Evolutionary conservation across 2,888 invertebrate species (phyloP).

Genomic region (Drosophila leonis): DNA sequence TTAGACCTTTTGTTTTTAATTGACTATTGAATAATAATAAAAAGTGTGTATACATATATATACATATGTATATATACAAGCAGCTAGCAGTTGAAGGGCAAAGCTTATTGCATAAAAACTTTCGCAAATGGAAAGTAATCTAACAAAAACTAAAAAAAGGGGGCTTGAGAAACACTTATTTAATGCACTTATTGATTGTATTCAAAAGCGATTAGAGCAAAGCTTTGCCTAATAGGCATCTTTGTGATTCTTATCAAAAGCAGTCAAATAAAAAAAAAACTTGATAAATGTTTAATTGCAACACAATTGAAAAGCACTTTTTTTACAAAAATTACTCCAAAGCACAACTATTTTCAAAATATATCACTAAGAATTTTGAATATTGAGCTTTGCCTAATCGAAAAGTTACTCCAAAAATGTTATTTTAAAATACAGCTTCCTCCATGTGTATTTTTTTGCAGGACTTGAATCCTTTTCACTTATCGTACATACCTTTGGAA

Average conservation of each 20-base stretch:
- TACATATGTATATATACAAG: not conserved
- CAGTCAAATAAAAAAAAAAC: not conserved
- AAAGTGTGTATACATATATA: not conserved
- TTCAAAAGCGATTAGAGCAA: not conserved
- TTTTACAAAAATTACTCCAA: not conserved
- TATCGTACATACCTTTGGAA: constrained; percentile 38
- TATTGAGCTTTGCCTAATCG: not conserved
- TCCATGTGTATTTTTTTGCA: not conserved
- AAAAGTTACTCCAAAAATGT: no score
- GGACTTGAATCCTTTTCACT: not conserved
- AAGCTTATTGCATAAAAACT: constrained; percentile 12
- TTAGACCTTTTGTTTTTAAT: constrained; percentile 39
- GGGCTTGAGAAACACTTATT: not conserved
- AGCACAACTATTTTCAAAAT: not conserved
- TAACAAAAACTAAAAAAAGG: not conserved
- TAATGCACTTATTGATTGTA: constrained; percentile 1
- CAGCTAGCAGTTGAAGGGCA: constrained; percentile 33
- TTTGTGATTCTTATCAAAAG: constrained; percentile 9
- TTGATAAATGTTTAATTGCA: not conserved
- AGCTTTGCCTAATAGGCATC: not conserved
- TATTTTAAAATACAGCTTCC: no score
- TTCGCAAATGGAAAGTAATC: not conserved
- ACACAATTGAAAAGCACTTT: not conserved
- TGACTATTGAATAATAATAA: constrained; percentile 25
- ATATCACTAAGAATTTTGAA: not conserved